phyloP scores from a whole-genome alignment of 2,797 vertebrate species.

The Microhierax caerulescens region DNA sequence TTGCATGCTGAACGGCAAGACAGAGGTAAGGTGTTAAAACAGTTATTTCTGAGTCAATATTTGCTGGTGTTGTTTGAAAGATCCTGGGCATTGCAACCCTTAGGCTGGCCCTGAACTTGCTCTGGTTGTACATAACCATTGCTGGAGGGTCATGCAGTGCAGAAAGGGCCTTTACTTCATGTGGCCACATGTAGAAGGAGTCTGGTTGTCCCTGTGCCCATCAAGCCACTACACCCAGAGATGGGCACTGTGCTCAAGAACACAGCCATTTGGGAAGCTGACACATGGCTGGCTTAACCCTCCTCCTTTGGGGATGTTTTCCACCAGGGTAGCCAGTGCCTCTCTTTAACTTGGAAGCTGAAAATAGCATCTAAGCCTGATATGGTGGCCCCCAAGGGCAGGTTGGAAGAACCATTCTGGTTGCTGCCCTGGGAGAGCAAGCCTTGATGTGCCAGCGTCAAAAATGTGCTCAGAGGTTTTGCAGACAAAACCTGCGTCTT shows the following conservation, averaged over 20 bases:
- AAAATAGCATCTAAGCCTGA: neutral
- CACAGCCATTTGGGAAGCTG: accelerated
- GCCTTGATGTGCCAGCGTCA: neutral
- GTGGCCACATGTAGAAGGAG: neutral
- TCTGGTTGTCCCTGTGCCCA: neutral
- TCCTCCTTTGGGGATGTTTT: neutral
- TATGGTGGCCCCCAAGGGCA: neutral
- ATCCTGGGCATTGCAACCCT: too few species aligned
- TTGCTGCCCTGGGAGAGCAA: neutral
- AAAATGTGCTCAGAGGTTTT: neutral
- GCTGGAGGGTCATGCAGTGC: neutral
- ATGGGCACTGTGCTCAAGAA: neutral
- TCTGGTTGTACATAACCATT: neutral
- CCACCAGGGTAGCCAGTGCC: neutral
- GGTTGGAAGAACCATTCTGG: neutral
- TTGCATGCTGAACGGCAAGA: neutral
- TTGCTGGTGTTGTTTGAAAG: neutral
- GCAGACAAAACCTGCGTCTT: neutral
- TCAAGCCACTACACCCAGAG: neutral
- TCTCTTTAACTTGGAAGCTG: neutral
- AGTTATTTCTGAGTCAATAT: neutral
- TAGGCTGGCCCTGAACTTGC: neutral
- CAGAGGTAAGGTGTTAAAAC: neutral
- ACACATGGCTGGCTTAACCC: neutral
- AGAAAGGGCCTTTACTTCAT: neutral